These are phyloP conservation scores for Anodontia alba DNA, from an alignment of 2,888 invertebrate species.

Conservation along the genomic window DNA sequence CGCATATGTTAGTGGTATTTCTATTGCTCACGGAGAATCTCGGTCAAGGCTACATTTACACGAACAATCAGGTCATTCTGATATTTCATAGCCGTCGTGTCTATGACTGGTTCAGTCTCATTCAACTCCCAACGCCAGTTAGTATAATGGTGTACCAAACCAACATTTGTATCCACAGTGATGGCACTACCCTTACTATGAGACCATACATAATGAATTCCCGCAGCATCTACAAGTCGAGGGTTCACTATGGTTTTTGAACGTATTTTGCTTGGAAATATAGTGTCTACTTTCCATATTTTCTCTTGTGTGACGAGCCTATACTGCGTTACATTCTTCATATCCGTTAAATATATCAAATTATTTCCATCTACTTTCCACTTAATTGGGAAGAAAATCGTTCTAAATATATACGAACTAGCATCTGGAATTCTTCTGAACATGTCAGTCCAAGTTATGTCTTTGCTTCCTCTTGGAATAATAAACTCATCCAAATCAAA, in stretches of 20 bases:
- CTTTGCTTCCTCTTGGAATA: constrained; percentile 4
- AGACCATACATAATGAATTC: not conserved
- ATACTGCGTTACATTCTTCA: not conserved
- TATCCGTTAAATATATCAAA: not conserved
- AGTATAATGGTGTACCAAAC: not conserved
- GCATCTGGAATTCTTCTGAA: not conserved
- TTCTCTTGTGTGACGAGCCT: not conserved
- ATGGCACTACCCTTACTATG: not conserved
- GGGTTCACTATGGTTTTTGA: not conserved
- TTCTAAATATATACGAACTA: constrained; percentile 17
- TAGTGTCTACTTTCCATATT: not conserved
- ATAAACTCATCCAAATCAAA: constrained; percentile 24
- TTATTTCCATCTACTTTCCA: not conserved
- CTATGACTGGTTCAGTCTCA: not conserved
- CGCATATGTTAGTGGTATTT: too few relatives aligned
- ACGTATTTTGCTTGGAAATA: not conserved
- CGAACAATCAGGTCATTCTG: not conserved
- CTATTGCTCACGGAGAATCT: too few relatives aligned
- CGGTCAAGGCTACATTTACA: not conserved
- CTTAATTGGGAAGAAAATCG: not conserved
- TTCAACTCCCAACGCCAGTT: not conserved
- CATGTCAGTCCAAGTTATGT: constrained; percentile 14
- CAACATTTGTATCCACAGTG: not conserved
- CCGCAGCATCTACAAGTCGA: not conserved
- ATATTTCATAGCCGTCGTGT: not conserved